Percentiles rank a stretch among this genome's conserved stretches.
Evolutionary conservation across 1,140 invertebrate genomes (phyloP).

Genomic region (Centruroides sculpturatus): DNA sequence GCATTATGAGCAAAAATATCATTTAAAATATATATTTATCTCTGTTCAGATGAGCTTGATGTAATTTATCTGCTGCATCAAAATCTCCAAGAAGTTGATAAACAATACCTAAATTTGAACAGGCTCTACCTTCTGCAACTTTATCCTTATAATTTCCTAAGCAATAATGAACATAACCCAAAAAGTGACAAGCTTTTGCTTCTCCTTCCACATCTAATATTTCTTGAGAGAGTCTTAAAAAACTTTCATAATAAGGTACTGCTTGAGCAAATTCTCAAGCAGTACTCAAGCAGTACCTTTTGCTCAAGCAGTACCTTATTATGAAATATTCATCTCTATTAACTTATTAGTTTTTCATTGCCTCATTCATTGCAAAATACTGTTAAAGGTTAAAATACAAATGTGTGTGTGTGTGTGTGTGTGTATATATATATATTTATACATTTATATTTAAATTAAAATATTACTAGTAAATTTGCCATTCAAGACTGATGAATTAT

Average conservation of each 20-base stretch:
- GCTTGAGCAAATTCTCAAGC: slow-evolving; percentile 81
- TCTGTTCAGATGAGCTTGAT: slow-evolving; percentile 75
- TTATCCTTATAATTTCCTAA: slow-evolving; percentile 83
- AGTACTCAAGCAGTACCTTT: too few species aligned
- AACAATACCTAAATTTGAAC: slow-evolving; percentile 82
- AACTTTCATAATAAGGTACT: slow-evolving; percentile 89
- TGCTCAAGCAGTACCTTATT: too few species aligned
- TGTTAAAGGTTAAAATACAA: too few species aligned
- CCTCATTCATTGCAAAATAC: too few species aligned
- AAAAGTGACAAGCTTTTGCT: slow-evolving; percentile 87
- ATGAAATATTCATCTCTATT: too few species aligned
- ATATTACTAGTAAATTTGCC: too few species aligned
- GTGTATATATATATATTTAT: too few species aligned
- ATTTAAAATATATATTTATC: background rate
- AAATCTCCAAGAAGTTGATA: slow-evolving; percentile 77
- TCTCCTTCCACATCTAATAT: slow-evolving; percentile 86
- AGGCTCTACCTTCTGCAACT: slow-evolving; percentile 80
- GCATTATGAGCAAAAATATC: too few species aligned
- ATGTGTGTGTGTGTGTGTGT: too few species aligned
- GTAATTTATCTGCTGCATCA: slow-evolving; percentile 77
- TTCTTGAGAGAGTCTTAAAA: slow-evolving; percentile 85
- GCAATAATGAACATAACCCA: slow-evolving; percentile 88
- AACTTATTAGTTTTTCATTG: too few species aligned
- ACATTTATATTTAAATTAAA: too few species aligned
- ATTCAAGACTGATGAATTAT: too few species aligned